Evolutionary conservation across 2,888 invertebrate species (phyloP).

Genomic region (Ctena decussata): DNA sequence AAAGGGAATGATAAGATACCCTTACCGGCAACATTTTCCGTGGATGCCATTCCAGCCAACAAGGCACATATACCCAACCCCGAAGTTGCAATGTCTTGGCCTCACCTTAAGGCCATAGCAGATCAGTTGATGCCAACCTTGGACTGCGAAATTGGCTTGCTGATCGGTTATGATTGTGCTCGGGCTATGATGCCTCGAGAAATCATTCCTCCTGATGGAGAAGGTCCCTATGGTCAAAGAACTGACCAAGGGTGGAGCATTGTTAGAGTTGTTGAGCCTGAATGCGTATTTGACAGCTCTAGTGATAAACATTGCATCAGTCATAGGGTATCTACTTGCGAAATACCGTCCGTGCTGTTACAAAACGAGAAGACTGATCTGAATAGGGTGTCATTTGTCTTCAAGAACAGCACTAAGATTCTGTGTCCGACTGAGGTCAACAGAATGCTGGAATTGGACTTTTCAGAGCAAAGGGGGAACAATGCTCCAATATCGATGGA

Average conservation of each 20-base stretch:
- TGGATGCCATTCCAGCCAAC: too few relatives aligned
- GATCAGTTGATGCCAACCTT: slow-evolving; percentile 19
- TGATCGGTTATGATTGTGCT: too few relatives aligned
- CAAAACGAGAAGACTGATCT: background rate
- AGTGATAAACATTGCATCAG: background rate
- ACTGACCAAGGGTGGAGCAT: slow-evolving; percentile 65
- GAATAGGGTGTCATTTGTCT: background rate
- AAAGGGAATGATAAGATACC: too few relatives aligned
- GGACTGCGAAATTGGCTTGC: slow-evolving; percentile 50
- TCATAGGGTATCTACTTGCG: slow-evolving; percentile 15
- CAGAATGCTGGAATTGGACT: slow-evolving; percentile 11
- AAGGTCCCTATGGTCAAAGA: too few relatives aligned
- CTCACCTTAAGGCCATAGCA: slow-evolving; percentile 24
- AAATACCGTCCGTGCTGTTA: background rate
- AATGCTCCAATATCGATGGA: background rate
- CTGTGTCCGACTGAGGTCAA: background rate
- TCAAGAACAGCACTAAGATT: slow-evolving; percentile 10
- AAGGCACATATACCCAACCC: too few relatives aligned
- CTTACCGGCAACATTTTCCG: too few relatives aligned
- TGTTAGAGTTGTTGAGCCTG: too few relatives aligned
- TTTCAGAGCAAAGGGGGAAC: background rate
- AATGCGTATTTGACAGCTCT: slow-evolving; percentile 23
- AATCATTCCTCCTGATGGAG: too few relatives aligned
- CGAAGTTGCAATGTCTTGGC: too few relatives aligned
- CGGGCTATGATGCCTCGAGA: too few relatives aligned